Evolutionary conservation across 2,888 invertebrate species (phyloP).

Genomic region (Drosophila anceps): DNA sequence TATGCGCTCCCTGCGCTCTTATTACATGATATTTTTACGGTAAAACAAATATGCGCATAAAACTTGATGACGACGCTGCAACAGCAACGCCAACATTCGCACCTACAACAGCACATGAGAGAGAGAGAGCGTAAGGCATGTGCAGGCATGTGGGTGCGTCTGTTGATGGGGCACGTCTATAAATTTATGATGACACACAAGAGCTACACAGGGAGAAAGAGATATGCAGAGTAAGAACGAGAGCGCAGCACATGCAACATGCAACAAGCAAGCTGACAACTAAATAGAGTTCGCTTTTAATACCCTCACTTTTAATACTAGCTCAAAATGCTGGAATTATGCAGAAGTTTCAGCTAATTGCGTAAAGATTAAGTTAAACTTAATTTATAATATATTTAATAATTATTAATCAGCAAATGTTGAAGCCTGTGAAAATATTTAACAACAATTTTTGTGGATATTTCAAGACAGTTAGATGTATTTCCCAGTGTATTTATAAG

Average conservation of each 20-base stretch:
- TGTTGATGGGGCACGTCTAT: slow-evolving; percentile 46
- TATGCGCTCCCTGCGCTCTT: not conserved
- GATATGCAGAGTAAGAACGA: too few species aligned
- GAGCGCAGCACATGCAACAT: slow-evolving; percentile 24
- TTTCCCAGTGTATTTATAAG: too few species aligned
- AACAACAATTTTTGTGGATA: too few species aligned
- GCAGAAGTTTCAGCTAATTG: not conserved
- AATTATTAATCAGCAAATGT: too few species aligned
- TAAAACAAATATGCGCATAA: slow-evolving; percentile 71
- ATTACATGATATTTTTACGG: slow-evolving; percentile 52
- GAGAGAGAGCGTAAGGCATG: not conserved
- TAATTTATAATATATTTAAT: not conserved
- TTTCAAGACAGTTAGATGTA: too few species aligned
- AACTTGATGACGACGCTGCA: slow-evolving; percentile 60
- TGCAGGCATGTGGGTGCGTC: slow-evolving; percentile 49
- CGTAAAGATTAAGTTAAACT: too few species aligned
- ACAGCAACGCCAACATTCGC: slow-evolving; percentile 57
- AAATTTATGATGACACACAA: slow-evolving; percentile 40
- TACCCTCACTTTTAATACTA: slow-evolving; percentile 25
- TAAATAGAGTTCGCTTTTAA: slow-evolving; percentile 36
- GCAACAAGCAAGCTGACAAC: slow-evolving; percentile 56
- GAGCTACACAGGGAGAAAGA: not conserved
- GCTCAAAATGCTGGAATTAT: not conserved
- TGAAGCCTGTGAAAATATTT: not conserved
- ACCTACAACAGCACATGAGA: slow-evolving; percentile 21